Percentiles rank a stretch among this genome's conserved stretches.
phyloP scores from a whole-genome alignment of 2,113 vertebrate species.

The Haplochromis vanheusdeni region DNA sequence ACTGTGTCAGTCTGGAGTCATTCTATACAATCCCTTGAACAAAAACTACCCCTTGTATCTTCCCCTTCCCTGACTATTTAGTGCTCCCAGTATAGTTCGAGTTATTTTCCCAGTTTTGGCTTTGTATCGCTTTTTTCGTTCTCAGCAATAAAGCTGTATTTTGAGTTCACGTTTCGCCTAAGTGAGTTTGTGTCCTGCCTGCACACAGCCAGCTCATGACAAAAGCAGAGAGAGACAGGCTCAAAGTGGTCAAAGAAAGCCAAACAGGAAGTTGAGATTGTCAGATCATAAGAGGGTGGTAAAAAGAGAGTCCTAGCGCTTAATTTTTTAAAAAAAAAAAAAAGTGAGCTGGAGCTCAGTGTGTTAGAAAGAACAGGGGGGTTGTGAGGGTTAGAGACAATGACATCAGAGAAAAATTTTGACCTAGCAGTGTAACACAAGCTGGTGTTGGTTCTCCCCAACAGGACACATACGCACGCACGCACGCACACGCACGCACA shows the following conservation, averaged over 20 bases:
- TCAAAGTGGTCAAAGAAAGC: background rate
- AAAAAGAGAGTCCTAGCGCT: background rate
- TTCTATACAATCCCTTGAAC: background rate
- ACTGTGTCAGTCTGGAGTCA: background rate
- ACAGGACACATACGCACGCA: background rate
- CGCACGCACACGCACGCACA: fast-evolving
- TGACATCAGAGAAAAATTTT: background rate
- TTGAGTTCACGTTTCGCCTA: background rate
- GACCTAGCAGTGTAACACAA: background rate
- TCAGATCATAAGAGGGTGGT: background rate
- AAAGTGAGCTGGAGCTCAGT: background rate
- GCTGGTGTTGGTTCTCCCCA: background rate
- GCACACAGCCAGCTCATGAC: background rate
- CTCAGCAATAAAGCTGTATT: background rate
- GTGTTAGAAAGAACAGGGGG: background rate
- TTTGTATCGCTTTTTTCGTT: background rate
- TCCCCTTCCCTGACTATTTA: background rate
- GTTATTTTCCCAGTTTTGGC: background rate
- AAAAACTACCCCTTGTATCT: background rate
- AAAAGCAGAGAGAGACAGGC: background rate
- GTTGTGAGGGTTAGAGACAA: background rate
- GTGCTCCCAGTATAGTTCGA: background rate
- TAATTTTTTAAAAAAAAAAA: background rate
- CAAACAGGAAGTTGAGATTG: background rate
- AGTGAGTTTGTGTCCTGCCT: background rate